Percentiles rank a stretch among this genome's conserved stretches.
These are phyloP conservation scores for Pogonocichla stellata DNA, from an alignment of 2,113 vertebrate genomes.

Conservation along the genomic window DNA sequence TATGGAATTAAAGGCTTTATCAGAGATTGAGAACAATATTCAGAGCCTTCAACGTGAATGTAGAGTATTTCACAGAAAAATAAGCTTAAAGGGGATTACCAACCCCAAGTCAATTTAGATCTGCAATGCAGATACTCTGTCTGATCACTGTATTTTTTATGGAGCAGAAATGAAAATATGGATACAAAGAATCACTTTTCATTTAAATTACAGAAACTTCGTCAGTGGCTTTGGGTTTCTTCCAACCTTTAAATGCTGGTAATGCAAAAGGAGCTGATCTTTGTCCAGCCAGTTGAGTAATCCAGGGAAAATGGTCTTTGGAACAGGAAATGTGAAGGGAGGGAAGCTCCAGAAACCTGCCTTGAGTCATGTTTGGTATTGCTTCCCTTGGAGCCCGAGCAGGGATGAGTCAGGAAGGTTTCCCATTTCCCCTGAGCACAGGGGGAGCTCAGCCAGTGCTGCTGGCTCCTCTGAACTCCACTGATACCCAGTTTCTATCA, in stretches of 20 bases:
- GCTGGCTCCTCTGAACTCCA: neutral
- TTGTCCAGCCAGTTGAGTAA: neutral
- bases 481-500: rapidly evolving
- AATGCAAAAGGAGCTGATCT: neutral
- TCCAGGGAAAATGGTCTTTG: neutral
- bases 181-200: neutral
- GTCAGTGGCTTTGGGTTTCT: neutral
- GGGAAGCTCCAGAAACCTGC: conserved; percentile 38
- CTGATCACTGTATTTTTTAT: neutral
- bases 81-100: neutral
- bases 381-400: neutral
- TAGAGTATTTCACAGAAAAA: neutral
- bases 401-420: neutral
- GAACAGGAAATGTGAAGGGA: neutral
- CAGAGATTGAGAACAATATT: neutral
- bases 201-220: neutral
- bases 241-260: neutral
- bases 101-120: conserved; percentile 1
- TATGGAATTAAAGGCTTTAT: neutral
- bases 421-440: neutral
- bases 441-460: neutral
- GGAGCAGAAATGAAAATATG: neutral
- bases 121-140: neutral
- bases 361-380: neutral
- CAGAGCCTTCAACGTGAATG: neutral